Conservation (phyloP, 2,113 vertebrate species). For the Siphamia tubifer region DNA sequence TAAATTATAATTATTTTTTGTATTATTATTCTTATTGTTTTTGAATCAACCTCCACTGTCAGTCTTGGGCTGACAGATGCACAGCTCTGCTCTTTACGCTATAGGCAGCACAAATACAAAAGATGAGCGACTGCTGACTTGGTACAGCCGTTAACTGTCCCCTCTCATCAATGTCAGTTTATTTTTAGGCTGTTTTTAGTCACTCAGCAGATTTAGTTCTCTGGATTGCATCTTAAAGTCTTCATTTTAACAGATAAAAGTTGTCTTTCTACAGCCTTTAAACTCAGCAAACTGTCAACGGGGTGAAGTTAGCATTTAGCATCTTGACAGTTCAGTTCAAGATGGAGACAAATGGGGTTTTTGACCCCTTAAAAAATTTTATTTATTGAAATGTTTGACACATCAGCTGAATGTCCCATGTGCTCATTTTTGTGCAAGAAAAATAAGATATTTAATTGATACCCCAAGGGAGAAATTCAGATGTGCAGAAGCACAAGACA, state of each 20-base stretch:
- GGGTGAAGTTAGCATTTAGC: slow-evolving; percentile 15
- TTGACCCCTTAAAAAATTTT: slow-evolving; percentile 56
- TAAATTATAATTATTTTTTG: neutral
- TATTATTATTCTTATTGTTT: neutral
- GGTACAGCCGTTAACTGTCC: neutral
- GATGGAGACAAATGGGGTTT: slow-evolving; percentile 35
- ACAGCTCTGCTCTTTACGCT: neutral
- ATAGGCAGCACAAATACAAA: neutral
- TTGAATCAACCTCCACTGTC: neutral
- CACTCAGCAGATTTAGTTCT: slow-evolving; percentile 3
- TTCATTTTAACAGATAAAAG: slow-evolving; percentile 7
- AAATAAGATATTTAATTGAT: too few species aligned
- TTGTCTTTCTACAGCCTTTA: slow-evolving; percentile 34
- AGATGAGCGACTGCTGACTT: neutral
- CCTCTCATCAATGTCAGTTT: slow-evolving; percentile 17
- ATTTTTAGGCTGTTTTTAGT: slow-evolving; percentile 2
- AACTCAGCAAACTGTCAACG: slow-evolving; percentile 30
- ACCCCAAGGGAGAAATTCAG: too few species aligned
- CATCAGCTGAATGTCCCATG: slow-evolving; percentile 35
- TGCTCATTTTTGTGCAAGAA: slow-evolving; percentile 9
- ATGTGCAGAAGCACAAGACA: too few species aligned
- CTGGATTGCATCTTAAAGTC: neutral
- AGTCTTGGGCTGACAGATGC: neutral
- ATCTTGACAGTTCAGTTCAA: slow-evolving; percentile 32
- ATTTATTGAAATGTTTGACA: slow-evolving; percentile 35